Percentiles rank a stretch among this genome's conserved stretches.
phyloP scores from a whole-genome alignment of 2,113 vertebrate species.

The Gasterosteus nipponicus region DNA sequence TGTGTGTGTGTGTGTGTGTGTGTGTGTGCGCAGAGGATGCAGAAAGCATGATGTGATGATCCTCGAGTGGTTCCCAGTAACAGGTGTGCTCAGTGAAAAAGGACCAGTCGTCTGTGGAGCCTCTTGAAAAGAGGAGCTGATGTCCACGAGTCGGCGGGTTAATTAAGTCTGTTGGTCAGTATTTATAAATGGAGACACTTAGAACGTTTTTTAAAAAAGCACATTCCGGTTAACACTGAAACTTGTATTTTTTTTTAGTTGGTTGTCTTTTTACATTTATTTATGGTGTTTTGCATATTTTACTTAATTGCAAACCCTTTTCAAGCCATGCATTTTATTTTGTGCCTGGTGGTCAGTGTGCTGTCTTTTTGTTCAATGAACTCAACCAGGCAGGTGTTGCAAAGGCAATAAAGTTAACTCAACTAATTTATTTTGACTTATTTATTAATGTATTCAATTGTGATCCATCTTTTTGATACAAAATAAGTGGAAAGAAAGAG shows the following conservation, averaged over 20 bases:
- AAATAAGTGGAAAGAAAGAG: background rate
- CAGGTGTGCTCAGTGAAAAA: slow-evolving; percentile 63
- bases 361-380: background rate
- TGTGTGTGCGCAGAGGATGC: slow-evolving; percentile 13
- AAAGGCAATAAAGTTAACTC: background rate
- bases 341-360: background rate
- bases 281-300: background rate
- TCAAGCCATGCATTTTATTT: background rate
- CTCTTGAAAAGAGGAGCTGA: slow-evolving; percentile 46
- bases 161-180: slow-evolving; percentile 7
- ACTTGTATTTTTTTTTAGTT: background rate
- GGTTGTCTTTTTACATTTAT: background rate
- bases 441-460: background rate
- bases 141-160: slow-evolving; percentile 18
- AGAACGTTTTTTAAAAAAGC: background rate
- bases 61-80: slow-evolving; percentile 60
- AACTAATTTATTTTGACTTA: background rate
- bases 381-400: background rate
- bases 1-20: slow-evolving; percentile 36
- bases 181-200: background rate
- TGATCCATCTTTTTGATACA: background rate
- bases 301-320: background rate
- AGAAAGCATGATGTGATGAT: slow-evolving; percentile 55
- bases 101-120: slow-evolving; percentile 48
- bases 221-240: background rate